phyloP scores from a whole-genome alignment of 1,140 invertebrate genomes.

The Marisa cornuarietis region DNA sequence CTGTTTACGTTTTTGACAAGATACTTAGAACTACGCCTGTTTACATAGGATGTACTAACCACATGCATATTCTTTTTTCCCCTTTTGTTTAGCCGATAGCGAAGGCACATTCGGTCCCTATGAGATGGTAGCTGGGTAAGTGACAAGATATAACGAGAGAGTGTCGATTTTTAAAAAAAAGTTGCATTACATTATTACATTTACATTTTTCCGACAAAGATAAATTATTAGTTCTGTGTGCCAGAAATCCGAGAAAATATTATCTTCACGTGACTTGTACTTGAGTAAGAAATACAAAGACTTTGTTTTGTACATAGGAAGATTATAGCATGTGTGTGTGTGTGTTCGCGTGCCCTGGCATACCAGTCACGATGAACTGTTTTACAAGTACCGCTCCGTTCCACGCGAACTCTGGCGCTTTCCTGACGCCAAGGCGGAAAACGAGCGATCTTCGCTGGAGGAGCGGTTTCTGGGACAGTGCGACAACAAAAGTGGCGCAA shows the following conservation, averaged over 20 bases:
- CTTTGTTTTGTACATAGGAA: not conserved
- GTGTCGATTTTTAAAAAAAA: too few species aligned
- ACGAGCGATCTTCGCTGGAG: too few species aligned
- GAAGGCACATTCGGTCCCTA: too few species aligned
- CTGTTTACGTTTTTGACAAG: not conserved
- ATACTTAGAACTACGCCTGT: too few species aligned
- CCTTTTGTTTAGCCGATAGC: too few species aligned
- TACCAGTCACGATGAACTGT: not conserved
- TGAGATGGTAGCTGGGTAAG: too few species aligned
- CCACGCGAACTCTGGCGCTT: not conserved
- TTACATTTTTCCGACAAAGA: not conserved
- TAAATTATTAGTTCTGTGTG: not conserved
- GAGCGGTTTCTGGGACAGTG: too few species aligned
- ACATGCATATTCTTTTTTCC: too few species aligned
- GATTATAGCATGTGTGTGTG: not conserved
- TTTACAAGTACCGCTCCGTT: not conserved
- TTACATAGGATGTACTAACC: too few species aligned
- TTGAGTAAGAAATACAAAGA: too few species aligned
- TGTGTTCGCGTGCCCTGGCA: not conserved
- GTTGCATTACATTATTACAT: not conserved
- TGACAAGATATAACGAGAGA: too few species aligned
- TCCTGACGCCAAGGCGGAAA: not conserved
- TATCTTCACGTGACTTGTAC: not conserved
- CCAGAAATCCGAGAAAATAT: not conserved
- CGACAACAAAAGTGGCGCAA: too few species aligned